Conservation (phyloP, 2,113 vertebrate species). For the Ptilorrhoa leucosticta region DNA sequence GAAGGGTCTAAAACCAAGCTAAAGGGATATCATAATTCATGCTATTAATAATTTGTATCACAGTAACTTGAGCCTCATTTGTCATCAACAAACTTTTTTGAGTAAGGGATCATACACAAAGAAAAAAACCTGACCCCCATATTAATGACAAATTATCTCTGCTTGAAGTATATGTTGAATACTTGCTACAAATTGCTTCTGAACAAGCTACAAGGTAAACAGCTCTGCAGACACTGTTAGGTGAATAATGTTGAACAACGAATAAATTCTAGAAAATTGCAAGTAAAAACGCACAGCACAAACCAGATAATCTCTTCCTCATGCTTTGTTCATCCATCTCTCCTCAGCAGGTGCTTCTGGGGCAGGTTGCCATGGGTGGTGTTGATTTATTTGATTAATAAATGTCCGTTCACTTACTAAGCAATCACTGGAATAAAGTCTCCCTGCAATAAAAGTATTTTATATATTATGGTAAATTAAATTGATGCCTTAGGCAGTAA, state of each 20-base stretch:
- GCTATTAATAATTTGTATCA: not conserved
- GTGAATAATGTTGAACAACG: not conserved
- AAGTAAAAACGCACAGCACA: not conserved
- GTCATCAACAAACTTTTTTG: not conserved
- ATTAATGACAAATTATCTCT: not conserved
- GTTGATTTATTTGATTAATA: conserved; percentile 60
- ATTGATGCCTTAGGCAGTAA: conserved; percentile 28
- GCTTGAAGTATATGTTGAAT: not conserved
- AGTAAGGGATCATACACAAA: not conserved
- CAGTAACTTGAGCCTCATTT: not conserved
- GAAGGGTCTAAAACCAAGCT: not conserved
- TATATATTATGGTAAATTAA: not conserved
- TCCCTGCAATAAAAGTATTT: not conserved
- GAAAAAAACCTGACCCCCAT: not conserved
- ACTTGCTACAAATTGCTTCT: not conserved
- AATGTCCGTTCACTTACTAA: not conserved
- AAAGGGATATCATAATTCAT: not conserved
- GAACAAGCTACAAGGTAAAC: not conserved
- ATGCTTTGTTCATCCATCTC: conserved; percentile 16
- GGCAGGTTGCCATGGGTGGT: not conserved
- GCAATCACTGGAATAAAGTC: not conserved
- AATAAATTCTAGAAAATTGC: not conserved
- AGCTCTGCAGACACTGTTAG: not conserved
- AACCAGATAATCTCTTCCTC: conserved; percentile 24
- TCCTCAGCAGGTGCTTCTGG: conserved; percentile 26